These are phyloP conservation scores for Mus pahari DNA, from an alignment of 2,113 vertebrate species.

Conservation along the genomic window DNA sequence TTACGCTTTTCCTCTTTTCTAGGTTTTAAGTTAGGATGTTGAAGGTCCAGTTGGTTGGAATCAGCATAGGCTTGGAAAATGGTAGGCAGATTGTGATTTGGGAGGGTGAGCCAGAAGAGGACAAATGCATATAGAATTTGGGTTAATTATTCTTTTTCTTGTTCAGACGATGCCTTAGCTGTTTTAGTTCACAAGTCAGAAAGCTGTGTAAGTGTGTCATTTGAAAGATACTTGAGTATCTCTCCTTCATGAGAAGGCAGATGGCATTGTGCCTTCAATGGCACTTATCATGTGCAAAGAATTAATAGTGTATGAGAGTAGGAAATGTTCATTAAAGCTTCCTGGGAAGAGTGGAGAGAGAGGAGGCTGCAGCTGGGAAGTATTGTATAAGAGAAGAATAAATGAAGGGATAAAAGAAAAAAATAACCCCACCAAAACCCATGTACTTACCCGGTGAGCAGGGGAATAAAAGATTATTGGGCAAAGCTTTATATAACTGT, in stretches of 20 bases:
- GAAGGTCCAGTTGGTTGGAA: not conserved
- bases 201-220: not conserved
- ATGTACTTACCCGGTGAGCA: not conserved
- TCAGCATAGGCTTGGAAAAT: slow-evolving; percentile 20
- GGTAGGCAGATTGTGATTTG: not conserved
- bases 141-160: slow-evolving; percentile 21
- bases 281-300: not conserved
- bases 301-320: not conserved
- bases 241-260: not conserved
- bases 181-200: not conserved
- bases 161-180: not conserved
- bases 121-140: not conserved
- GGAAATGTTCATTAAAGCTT: slow-evolving; percentile 7
- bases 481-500: not conserved
- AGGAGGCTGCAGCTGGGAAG: not conserved
- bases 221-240: not conserved
- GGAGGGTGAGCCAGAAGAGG: not conserved
- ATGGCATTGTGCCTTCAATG: not conserved
- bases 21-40: slow-evolving; percentile 47
- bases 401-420: not conserved
- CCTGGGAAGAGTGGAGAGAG: not conserved
- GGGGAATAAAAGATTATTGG: not conserved
- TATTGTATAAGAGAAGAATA: not conserved
- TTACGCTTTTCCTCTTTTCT: not conserved
- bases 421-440: not conserved